These are phyloP conservation scores for Leptopilina boulardi DNA, from an alignment of 1,140 invertebrate genomes.

Conservation along the genomic window DNA sequence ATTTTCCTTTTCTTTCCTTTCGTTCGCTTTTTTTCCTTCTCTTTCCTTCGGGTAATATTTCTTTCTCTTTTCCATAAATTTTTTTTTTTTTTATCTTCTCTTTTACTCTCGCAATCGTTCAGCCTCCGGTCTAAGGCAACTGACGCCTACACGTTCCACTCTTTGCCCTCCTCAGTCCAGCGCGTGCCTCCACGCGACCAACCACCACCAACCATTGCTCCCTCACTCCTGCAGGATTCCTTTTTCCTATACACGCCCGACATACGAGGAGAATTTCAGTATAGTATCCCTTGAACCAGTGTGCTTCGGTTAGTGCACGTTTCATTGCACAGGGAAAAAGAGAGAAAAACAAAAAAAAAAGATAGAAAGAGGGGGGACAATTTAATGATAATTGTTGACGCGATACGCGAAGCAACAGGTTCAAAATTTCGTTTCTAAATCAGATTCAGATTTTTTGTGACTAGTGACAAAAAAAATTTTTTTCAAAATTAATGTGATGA, in stretches of 20 bases:
- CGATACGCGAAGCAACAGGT: slow-evolving; percentile 25
- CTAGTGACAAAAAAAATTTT: no score
- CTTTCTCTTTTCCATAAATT: slow-evolving; percentile 39
- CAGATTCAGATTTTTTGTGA: no score
- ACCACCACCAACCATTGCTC: slow-evolving; percentile 73
- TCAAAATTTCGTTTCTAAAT: no score
- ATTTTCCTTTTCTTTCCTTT: slow-evolving; percentile 26
- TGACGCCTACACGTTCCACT: slow-evolving; percentile 75
- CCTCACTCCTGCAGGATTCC: slow-evolving; percentile 60
- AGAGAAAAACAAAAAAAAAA: no score
- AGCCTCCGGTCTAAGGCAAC: slow-evolving; percentile 66
- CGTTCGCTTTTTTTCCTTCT: slow-evolving; percentile 32
- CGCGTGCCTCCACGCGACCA: slow-evolving; percentile 77
- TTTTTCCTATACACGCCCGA: slow-evolving; percentile 50
- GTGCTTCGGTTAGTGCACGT: slow-evolving; percentile 42
- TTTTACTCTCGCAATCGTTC: slow-evolving; percentile 53
- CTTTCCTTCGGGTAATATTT: background rate
- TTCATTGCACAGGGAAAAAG: slow-evolving; percentile 38
- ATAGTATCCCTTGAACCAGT: slow-evolving; percentile 47
- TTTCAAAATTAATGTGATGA: no score
- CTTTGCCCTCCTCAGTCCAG: slow-evolving; percentile 74
- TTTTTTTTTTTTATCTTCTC: slow-evolving; percentile 37
- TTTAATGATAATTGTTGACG: slow-evolving; percentile 11
- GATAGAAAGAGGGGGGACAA: no score
- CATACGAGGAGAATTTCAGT: slow-evolving; percentile 48